Base-by-base conservation (phyloP, 2,113 vertebrate genomes). In the Notarius quadriscutis region DNA sequence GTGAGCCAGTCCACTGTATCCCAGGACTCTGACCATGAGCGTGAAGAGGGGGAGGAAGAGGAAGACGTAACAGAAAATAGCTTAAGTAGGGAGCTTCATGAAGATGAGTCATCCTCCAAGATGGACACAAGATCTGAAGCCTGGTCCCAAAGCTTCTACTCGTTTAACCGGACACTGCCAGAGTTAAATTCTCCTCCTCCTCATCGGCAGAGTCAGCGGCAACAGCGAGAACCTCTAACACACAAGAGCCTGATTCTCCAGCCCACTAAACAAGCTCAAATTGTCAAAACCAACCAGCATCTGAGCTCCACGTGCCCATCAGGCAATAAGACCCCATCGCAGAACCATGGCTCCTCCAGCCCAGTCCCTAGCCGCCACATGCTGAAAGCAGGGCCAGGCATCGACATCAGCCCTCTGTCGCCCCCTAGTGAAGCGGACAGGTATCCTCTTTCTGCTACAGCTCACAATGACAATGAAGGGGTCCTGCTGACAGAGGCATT, bases 201-300 rank as follows among this genome's bases (percentile, higher is more conserved):
- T 63, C 94, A 92, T 83, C 94, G 95, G 91, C 93, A 92, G 0
- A 93, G 92, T 4, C 93, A 86, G 67, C 95, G 93, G 25, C 94
- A 95, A 25, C 88, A 88, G 83, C 83, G 93, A 86, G 97, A 98
- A 89, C 92, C 95, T 0, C 86, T 95, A 2, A 91, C 95, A 25
- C 96, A 95, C 82, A 95, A 97, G 27, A 97, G 95, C 0, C 75
- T 97, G 90, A 88, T 97, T 1, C 60, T 97, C 90, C 97, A 98
- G 93, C 96, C 98, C 60, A 97, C 96, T 58, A 98, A 96, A 91
- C 97, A 99, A 91, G 97, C 98, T 11, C 98, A 99, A 93, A 99
- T 99, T 0, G 97, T 99, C 57, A 99, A 99, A 94, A 99, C 97
- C 79, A 99, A 95, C 88, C 97, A 97, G 88, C 98, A 98, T 34